Evolutionary conservation across 2,888 invertebrate species (phyloP).

Genomic region (Tachina grossa): DNA sequence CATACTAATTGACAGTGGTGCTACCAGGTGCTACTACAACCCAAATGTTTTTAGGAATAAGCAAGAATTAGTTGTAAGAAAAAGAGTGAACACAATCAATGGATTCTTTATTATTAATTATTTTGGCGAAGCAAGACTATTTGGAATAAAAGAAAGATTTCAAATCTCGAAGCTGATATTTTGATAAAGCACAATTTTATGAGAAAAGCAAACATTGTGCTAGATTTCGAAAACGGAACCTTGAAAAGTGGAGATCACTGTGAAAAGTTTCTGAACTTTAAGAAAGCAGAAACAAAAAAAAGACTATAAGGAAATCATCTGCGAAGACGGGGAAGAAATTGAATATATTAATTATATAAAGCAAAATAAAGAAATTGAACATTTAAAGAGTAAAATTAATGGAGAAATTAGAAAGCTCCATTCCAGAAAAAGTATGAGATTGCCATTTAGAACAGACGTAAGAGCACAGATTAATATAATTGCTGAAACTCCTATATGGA

Average conservation of each 20-base stretch:
- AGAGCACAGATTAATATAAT: constrained; percentile 59
- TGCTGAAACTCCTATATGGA: constrained; percentile 53
- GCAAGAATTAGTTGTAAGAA: constrained; percentile 21
- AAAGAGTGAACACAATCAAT: constrained; percentile 38
- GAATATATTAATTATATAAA: constrained; percentile 1
- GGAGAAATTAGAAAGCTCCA: not conserved
- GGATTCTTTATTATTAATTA: constrained; percentile 40
- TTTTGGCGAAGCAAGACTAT: not conserved
- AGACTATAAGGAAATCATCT: not conserved
- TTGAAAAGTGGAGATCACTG: constrained; percentile 9
- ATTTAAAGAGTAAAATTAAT: not conserved
- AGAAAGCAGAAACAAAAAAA: not conserved
- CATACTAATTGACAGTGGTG: constrained; percentile 35
- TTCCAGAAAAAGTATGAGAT: constrained; percentile 31
- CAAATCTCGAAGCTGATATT: constrained; percentile 29
- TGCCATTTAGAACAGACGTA: constrained; percentile 62
- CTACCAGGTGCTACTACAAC: constrained; percentile 17
- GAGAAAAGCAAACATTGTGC: constrained; percentile 19
- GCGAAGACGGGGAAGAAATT: not conserved
- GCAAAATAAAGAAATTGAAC: not conserved
- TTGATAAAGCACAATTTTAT: constrained; percentile 29
- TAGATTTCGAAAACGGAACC: constrained; percentile 36
- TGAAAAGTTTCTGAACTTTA: not conserved
- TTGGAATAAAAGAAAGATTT: constrained; percentile 32
- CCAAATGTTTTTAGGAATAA: constrained; percentile 5